These are phyloP conservation scores for Anaspis maculata DNA, from an alignment of 2,888 invertebrate genomes.

Conservation along the genomic window DNA sequence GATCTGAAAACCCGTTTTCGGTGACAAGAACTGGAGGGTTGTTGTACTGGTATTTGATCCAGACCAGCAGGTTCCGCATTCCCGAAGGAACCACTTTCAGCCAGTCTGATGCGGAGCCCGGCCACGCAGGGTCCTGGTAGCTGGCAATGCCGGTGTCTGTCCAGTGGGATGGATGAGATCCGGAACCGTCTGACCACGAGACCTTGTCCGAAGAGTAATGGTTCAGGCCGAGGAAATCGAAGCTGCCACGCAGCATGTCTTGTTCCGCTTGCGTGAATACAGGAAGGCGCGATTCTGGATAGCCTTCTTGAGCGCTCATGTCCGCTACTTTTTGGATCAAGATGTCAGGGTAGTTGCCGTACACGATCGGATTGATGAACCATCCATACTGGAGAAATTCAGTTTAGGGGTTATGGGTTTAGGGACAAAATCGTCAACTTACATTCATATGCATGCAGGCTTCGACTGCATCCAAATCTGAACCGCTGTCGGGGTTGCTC, in stretches of 20 bases:
- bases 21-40: slow-evolving; percentile 47
- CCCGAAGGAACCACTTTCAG: slow-evolving; percentile 49
- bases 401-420: background rate
- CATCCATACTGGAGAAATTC: slow-evolving; percentile 36
- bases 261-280: slow-evolving; percentile 47
- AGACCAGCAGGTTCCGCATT: slow-evolving; percentile 45
- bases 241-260: slow-evolving; percentile 38
- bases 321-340: slow-evolving; percentile 47
- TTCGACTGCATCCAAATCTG: slow-evolving; percentile 45
- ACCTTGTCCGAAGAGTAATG: slow-evolving; percentile 19
- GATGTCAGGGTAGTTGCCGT: slow-evolving; percentile 51
- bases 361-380: slow-evolving; percentile 48
- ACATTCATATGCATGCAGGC: slow-evolving; percentile 28
- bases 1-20: slow-evolving; percentile 49
- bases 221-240: slow-evolving; percentile 37
- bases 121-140: slow-evolving; percentile 18
- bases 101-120: slow-evolving; percentile 12
- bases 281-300: slow-evolving; percentile 49
- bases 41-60: slow-evolving; percentile 31
- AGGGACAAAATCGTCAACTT: slow-evolving; percentile 21
- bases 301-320: slow-evolving; percentile 48
- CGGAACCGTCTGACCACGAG: slow-evolving; percentile 5
- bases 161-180: slow-evolving; percentile 10
- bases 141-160: slow-evolving; percentile 13
- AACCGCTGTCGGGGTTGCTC: slow-evolving; percentile 33